Evolutionary conservation across 2,113 vertebrate species (phyloP).

Genomic region (Thomomys bottae): DNA sequence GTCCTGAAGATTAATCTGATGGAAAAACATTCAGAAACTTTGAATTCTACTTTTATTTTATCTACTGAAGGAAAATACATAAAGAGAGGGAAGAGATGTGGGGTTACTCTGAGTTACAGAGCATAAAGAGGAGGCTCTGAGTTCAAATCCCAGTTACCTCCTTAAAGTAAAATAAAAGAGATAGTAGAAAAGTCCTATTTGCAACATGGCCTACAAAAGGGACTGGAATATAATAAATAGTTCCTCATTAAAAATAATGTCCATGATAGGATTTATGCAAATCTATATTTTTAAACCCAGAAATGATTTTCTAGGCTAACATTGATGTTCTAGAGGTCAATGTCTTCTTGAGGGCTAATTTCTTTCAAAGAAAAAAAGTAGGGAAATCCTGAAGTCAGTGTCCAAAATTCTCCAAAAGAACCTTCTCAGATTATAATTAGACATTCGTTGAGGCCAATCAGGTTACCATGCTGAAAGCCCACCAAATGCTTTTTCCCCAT

Average conservation of each 20-base stretch:
- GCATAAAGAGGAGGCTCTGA: no score
- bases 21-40: not conserved
- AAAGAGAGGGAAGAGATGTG: not conserved
- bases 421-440: constrained; percentile 3
- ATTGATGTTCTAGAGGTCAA: not conserved
- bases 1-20: not conserved
- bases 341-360: not conserved
- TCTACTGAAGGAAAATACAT: not conserved
- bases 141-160: no score
- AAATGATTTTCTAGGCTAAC: not conserved
- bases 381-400: not conserved
- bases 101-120: no score
- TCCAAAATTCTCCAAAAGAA: not conserved
- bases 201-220: not conserved
- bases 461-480: not conserved
- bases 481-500: no score
- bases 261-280: not conserved
- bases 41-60: not conserved
- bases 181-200: not conserved
- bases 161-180: no score
- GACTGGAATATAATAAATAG: not conserved
- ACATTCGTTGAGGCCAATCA: not conserved
- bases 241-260: no score
- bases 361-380: not conserved
- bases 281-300: not conserved